Evolutionary conservation across 2,113 vertebrate genomes (phyloP), one percentile per base, ranked within the genome.

Genomic region (Ochotona princeps): DNA sequence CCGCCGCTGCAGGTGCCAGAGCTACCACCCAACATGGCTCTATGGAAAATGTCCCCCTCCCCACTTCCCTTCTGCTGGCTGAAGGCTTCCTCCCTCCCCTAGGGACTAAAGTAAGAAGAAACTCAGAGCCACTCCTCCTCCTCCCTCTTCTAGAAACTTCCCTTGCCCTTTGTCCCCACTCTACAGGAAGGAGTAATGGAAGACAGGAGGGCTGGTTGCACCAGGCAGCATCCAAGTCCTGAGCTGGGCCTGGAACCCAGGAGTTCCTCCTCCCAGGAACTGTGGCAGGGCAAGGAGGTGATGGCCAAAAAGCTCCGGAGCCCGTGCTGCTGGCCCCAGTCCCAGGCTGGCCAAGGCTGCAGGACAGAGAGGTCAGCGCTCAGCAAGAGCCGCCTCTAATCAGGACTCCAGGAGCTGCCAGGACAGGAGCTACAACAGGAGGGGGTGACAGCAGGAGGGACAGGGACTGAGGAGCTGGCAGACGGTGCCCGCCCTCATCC

Each of bases 331-430:
- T 87, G 93, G 95, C 90, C 85, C 60, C 85, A 35, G 75, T 83
- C 89, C 84, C 79, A 79, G 79, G 87, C 83, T 74, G 84, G 90
- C 87, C 76, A 91, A 91, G 89, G 65, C 91, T 89, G 87, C 87
- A 88, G 84, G 96, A 96, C 96, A 93, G 96, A 96, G 94, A 96
- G 95, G 96, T 97, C 96, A 97, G 82, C 93, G 94, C 96, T 96
- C 96, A 96, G 96, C 92, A 95, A 88, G 96, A 93, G 30, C 60
- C 85, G 87, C 94, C 92, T 95, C 96, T 87, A 91, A 72, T 95
- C 95, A 95, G 93, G 82, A 69, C 94, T 94, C 65, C 92, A 95
- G 84, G 95, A 94, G 95, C 94, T 96, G 96, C 96, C 96, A 97
- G 96, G 95, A 94, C 95, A 96, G 95, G 96, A 96, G 96, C 95